Evolutionary conservation across 2,797 vertebrate genomes (phyloP), one percentile per base, ranked within the genome.

Genomic region (Clarias pachynema): DNA sequence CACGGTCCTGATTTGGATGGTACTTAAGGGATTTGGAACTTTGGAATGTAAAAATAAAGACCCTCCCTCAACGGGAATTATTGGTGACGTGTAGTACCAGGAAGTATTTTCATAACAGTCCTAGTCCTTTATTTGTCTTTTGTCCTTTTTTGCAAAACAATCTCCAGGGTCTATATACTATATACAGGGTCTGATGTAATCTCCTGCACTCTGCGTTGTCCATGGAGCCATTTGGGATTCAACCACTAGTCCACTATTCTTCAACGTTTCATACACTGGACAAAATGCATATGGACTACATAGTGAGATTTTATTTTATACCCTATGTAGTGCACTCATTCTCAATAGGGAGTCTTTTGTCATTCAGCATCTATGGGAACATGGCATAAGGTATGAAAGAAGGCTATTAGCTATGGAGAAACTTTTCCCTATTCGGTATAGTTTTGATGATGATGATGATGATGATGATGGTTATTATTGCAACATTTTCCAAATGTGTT

Each of bases 71-170:
- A 79, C 57, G 59, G 59, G n/a, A 83, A 66, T 83, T 84, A 86
- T 89, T 88, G 89, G 90, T 90, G 88, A 92, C 4, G 90, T 90
- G 91, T 93, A 93, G 86, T 90, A 90, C 91, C 88, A 88, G 91
- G 86, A 82, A 59, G 29, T 24, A 14, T 59, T 59, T 60, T 59
- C 18, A 0, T 34, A 75, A 56, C 12, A 0, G 40, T 53, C 6
- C n/a, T 56, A 59, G 15, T 60, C 56, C 56, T 29, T 7, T 5
- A 53, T 7, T 9, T 75, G 5, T 29, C 3, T n/a, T 79, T 63
- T 63, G 18, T 60, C 59, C 29, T 31, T 77, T 44, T 24, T 6
- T 0, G 56, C 14, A 29, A 29, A 59, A 77, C n/a, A 59, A 57
- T 75, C 53, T 57, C 8, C 4, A 59, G 12, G 49, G 49, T 53